A percentile compares a stretch with the other conserved stretches of the same genome.
Evolutionary conservation across 2,888 invertebrate species (phyloP).

Genomic region (Meteorus colon): DNA sequence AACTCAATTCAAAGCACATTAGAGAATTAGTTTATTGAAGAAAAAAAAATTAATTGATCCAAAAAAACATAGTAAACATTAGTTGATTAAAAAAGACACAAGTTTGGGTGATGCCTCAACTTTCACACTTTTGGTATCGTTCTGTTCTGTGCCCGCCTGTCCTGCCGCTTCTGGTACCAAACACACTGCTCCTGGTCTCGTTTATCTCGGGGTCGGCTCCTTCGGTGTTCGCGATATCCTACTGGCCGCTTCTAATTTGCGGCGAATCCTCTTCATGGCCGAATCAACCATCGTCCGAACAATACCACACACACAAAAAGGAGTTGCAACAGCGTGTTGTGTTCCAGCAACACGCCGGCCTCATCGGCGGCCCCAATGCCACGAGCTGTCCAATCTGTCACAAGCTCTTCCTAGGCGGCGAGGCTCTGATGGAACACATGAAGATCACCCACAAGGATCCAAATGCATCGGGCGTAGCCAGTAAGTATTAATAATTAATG

Average conservation of each 20-base stretch:
- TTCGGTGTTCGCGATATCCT: constrained; percentile 56
- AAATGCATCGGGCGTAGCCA: constrained; percentile 89
- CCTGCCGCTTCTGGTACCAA: constrained; percentile 69
- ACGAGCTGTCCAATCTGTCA: constrained; percentile 95
- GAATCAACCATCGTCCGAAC: constrained; percentile 46
- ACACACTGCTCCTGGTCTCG: constrained; percentile 50
- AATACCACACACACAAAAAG: constrained; percentile 69
- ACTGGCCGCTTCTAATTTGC: constrained; percentile 62
- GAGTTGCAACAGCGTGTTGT: constrained; percentile 95
- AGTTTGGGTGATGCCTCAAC: constrained; percentile 57
- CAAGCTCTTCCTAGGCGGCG: constrained; percentile 94
- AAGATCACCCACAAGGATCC: constrained; percentile 96
- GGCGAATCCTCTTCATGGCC: constrained; percentile 58
- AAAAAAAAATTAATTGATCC: background rate
- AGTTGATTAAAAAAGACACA: background rate
- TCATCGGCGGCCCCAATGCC: constrained; percentile 92
- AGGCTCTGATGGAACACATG: constrained; percentile 96
- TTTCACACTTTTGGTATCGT: constrained; percentile 67
- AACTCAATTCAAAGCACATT: constrained; percentile 12
- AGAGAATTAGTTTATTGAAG: constrained; percentile 6
- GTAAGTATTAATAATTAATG: constrained; percentile 78
- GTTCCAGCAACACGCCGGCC: constrained; percentile 96
- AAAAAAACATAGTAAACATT: constrained; percentile 7
- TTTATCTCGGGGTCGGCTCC: constrained; percentile 67
- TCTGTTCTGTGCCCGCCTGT: constrained; percentile 69